Evolutionary conservation across 2,888 invertebrate genomes (phyloP).

Genomic region (Noctua pronuba): DNA sequence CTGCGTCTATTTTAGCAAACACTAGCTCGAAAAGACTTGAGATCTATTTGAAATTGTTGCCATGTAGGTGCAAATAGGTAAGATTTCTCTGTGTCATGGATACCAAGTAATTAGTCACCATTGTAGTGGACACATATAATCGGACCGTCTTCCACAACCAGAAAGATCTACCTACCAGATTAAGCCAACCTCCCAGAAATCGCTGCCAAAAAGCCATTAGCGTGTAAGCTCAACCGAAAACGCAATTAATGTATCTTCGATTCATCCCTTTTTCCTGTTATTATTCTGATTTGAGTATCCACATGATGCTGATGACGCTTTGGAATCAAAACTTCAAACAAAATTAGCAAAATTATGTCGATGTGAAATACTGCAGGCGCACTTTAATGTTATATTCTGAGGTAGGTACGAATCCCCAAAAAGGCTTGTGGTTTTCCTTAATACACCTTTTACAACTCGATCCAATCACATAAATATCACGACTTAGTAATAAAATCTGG

Average conservation of each 20-base stretch:
- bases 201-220: not conserved
- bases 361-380: slow-evolving; percentile 7
- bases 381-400: not conserved
- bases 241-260: not conserved
- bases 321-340: not conserved
- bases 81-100: not conserved
- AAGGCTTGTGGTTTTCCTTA: slow-evolving; percentile 57
- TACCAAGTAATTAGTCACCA: not conserved
- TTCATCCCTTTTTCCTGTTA: not conserved
- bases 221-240: not conserved
- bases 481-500: slow-evolving; percentile 56
- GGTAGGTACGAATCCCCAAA: slow-evolving; percentile 26
- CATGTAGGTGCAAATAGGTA: not conserved
- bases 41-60: not conserved
- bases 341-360: slow-evolving; percentile 3
- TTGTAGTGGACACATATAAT: not conserved
- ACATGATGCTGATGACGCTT: not conserved
- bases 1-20: not conserved
- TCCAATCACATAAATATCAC: slow-evolving; percentile 45
- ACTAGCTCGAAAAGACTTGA: not conserved
- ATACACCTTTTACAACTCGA: slow-evolving; percentile 38
- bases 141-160: not conserved
- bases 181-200: not conserved
- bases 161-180: not conserved
- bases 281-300: not conserved